Base-by-base conservation (phyloP, 2,113 vertebrate species). In the Capricornis sumatraensis region DNA sequence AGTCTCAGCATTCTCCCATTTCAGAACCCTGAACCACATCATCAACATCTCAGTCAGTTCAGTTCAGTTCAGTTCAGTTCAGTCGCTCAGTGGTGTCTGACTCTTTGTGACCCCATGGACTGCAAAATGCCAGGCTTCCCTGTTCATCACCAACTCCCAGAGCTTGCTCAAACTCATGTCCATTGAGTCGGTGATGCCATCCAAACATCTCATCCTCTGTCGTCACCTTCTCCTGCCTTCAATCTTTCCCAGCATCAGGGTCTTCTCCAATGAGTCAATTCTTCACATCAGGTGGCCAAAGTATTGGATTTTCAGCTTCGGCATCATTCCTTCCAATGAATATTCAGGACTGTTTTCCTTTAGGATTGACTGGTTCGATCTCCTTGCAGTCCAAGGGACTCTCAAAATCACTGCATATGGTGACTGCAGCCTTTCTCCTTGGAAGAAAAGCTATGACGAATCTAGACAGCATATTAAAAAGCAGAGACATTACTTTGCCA, bases 291-390 rank as follows among this genome's bases (percentile, higher is more conserved):
- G n/a, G 10, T 40, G 67, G n/a, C 19, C n/a, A 40, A 23, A 71
- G 19, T 23, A 40, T 3, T 71, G n/a, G n/a, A 71, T 19, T 11
- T 71, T 71, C 67, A 40, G n/a, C 10, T 40, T 40, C 1, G 0
- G 19, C 19, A 71, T 71, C 67, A 71, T 2, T 71, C 67, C 67
- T 71, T 71, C 67, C 67, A 71, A 3, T 40, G n/a, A 71, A 40
- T 23, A 3, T 71, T 40, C 67, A 40, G 19, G 67, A 71, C 19
- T 40, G 19, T 40, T 71, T 6, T 71, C n/a, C 67, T 40, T 71
- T 23, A 71, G n/a, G n/a, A 71, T 71, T 23, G 67, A 71, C 5
- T 40, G 19, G n/a, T 23, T 71, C 0, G 0, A 40, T 71, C 10
- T 23, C 67, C 19, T 71, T 71, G 67, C n/a, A 71, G 67, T 71